Evolutionary conservation across 2,888 invertebrate species (phyloP).

Genomic region (Philereme vetulata): DNA sequence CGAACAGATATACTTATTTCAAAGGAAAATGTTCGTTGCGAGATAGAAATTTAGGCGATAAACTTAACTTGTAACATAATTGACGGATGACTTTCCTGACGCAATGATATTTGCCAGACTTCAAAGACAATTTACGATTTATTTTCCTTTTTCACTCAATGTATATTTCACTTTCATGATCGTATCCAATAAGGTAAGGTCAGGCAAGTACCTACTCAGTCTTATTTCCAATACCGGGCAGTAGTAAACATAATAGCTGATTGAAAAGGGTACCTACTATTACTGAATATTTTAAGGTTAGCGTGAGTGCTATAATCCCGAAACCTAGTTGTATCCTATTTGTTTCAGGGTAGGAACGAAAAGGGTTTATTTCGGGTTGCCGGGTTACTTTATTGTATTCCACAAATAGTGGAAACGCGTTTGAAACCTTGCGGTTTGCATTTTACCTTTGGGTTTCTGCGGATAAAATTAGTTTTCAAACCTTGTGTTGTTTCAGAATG

Average conservation of each 20-base stretch:
- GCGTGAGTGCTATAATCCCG: conserved; percentile 8
- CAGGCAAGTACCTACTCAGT: too few species aligned
- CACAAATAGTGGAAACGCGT: conserved; percentile 30
- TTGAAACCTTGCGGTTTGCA: conserved; percentile 30
- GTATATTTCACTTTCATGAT: too few species aligned
- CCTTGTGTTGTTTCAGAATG: conserved; percentile 26
- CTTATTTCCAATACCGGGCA: too few species aligned
- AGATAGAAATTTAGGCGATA: too few species aligned
- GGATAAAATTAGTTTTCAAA: conserved; percentile 32
- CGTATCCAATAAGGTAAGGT: too few species aligned
- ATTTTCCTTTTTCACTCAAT: too few species aligned
- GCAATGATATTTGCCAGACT: too few species aligned
- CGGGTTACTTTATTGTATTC: conserved; percentile 31
- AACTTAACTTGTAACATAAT: too few species aligned
- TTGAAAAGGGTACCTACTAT: conserved; percentile 8
- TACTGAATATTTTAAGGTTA: conserved; percentile 18
- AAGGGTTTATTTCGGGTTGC: conserved; percentile 31
- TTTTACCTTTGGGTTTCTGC: conserved; percentile 30
- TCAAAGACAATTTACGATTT: too few species aligned
- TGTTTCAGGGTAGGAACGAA: conserved; percentile 26
- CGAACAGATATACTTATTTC: too few species aligned
- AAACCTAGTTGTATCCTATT: conserved; percentile 29
- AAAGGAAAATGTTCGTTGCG: too few species aligned
- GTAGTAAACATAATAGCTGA: conserved; percentile 10
- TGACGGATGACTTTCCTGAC: too few species aligned